Evolutionary conservation across 2,888 invertebrate genomes (phyloP).

Genomic region (Cephus nigrinus): DNA sequence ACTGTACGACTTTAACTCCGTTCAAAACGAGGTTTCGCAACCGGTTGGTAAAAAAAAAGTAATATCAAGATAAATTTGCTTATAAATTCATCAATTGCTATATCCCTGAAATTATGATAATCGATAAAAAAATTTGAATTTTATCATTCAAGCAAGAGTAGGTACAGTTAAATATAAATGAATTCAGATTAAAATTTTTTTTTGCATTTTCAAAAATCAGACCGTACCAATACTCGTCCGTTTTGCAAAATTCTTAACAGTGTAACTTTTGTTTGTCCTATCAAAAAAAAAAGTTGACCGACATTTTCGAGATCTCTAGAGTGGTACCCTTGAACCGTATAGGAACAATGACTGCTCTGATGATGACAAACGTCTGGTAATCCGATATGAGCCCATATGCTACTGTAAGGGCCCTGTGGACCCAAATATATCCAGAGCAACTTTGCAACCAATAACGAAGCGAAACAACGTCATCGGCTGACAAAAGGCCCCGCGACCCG

Average conservation of each 20-base stretch:
- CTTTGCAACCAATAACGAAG: slow-evolving; percentile 55
- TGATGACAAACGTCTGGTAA: slow-evolving; percentile 65
- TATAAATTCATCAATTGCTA: not conserved
- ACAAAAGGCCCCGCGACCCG: slow-evolving; percentile 51
- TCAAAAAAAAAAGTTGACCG: slow-evolving; percentile 38
- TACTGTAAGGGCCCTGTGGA: slow-evolving; percentile 46
- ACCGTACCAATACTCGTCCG: not conserved
- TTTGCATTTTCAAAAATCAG: not conserved
- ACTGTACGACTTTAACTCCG: not conserved
- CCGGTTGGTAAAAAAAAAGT: not conserved
- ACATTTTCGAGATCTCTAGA: slow-evolving; percentile 41
- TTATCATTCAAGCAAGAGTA: not conserved
- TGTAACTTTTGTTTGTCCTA: not conserved
- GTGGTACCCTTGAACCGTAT: slow-evolving; percentile 7
- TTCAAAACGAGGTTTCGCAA: not conserved
- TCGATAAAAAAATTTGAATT: not conserved
- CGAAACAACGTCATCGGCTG: slow-evolving; percentile 49
- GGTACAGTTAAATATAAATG: not conserved
- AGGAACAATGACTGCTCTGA: slow-evolving; percentile 61
- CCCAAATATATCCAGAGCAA: slow-evolving; percentile 35
- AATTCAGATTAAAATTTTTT: not conserved
- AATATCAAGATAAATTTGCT: not conserved
- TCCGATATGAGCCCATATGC: slow-evolving; percentile 62
- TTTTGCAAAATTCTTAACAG: not conserved
- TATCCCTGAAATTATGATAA: not conserved